Percentiles rank a stretch among this genome's conserved stretches.
These are phyloP conservation scores for Pseudorhiza aurosa DNA, from an alignment of 30 jellyfish, hydroid and myxozoan species.

Conservation along the genomic window DNA sequence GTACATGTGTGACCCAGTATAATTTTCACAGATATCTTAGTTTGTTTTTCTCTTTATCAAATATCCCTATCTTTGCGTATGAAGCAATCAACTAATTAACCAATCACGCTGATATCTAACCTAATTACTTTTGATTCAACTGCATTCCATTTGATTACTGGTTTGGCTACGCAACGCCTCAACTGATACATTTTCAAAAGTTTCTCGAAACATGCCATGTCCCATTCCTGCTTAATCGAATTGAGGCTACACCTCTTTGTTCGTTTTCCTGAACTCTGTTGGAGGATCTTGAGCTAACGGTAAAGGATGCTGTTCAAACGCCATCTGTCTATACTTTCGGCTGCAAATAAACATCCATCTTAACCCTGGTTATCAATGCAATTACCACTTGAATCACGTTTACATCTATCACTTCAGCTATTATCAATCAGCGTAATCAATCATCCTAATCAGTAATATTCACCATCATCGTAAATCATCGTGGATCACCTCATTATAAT, in stretches of 20 bases:
- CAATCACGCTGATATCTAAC: conserved; percentile 7
- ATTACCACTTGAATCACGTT: too few relatives aligned
- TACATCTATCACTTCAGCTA: too few relatives aligned
- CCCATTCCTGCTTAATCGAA: not conserved
- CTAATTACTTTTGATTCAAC: conserved; percentile 5
- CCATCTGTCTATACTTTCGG: too few relatives aligned
- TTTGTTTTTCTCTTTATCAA: not conserved
- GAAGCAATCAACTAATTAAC: conserved; percentile 9
- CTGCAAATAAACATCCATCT: too few relatives aligned
- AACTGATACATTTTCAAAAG: not conserved
- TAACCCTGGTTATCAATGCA: too few relatives aligned
- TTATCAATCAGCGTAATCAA: too few relatives aligned
- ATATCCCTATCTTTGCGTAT: conserved; percentile 19
- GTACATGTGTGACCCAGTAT: conserved; percentile 45
- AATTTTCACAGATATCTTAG: not conserved
- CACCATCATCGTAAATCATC: too few relatives aligned
- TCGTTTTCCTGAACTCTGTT: not conserved
- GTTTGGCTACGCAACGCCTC: conserved; percentile 14
- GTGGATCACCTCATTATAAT: too few relatives aligned
- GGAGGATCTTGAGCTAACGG: not conserved
- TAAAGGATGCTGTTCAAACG: too few relatives aligned
- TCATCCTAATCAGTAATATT: too few relatives aligned
- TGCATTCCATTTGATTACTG: not conserved
- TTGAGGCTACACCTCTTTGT: not conserved
- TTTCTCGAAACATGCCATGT: not conserved